Evolutionary conservation across 2,888 invertebrate species (phyloP).

Genomic region (Deilephila elpenor): DNA sequence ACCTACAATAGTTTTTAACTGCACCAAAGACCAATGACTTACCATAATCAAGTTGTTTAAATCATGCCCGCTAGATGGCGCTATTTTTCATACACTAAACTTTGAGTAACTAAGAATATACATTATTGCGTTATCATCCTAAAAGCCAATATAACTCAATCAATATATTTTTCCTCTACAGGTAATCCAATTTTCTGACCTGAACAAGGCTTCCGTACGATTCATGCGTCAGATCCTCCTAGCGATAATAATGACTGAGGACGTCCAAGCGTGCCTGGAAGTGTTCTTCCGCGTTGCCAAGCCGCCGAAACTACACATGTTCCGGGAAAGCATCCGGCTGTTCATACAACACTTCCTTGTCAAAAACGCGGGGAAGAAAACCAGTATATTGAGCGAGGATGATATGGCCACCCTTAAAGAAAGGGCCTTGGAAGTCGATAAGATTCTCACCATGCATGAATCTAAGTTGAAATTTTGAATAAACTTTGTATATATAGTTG

Average conservation of each 20-base stretch:
- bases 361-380: conserved; percentile 84
- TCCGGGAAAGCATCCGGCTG: conserved; percentile 92
- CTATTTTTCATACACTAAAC: not conserved
- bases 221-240: conserved; percentile 92
- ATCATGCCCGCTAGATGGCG: too few species aligned
- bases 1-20: too few species aligned
- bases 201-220: conserved; percentile 91
- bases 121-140: too few species aligned
- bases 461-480: conserved; percentile 71
- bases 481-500: conserved; percentile 28
- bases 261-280: conserved; percentile 84
- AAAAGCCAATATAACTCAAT: too few species aligned
- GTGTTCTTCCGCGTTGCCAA: conserved; percentile 90
- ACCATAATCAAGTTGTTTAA: too few species aligned
- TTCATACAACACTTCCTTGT: conserved; percentile 95
- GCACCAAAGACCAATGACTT: too few species aligned
- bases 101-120: too few species aligned
- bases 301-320: conserved; percentile 90
- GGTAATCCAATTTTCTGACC: conserved; percentile 94
- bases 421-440: conserved; percentile 87
- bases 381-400: conserved; percentile 57
- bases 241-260: conserved; percentile 88
- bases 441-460: conserved; percentile 84
- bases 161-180: conserved; percentile 64
- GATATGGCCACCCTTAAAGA: conserved; percentile 73